Evolutionary conservation across 2,888 invertebrate genomes (phyloP).

Genomic region (Platycnemis pennipes): DNA sequence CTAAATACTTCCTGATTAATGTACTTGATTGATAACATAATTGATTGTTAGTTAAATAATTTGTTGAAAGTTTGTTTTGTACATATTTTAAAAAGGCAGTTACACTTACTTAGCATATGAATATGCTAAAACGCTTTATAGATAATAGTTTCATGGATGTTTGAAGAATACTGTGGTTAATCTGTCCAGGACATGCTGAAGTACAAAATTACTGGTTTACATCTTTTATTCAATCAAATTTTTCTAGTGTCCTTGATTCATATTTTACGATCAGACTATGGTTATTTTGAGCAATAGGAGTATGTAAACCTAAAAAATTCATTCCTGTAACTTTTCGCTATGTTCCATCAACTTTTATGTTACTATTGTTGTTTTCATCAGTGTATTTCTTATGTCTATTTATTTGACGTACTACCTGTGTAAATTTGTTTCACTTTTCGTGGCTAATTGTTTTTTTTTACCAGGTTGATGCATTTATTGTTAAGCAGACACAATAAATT

Average conservation of each 20-base stretch:
- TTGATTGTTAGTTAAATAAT: conserved; percentile 46
- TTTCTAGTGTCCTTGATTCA: background rate
- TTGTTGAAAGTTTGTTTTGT: conserved; percentile 47
- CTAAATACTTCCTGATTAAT: conserved; percentile 25
- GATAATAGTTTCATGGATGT: conserved; percentile 45
- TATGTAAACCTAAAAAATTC: background rate
- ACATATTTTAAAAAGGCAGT: conserved; percentile 50
- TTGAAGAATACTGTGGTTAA: conserved; percentile 12
- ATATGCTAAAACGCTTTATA: conserved; percentile 41
- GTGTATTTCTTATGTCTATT: background rate
- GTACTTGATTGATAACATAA: background rate
- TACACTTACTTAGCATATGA: conserved; percentile 25
- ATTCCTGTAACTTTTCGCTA: background rate
- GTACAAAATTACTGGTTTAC: conserved; percentile 41
- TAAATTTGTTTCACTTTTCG: background rate
- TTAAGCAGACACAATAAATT: conserved; percentile 28
- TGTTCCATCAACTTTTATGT: background rate
- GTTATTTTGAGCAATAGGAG: background rate
- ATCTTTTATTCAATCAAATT: background rate
- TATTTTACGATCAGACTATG: background rate
- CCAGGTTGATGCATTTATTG: conserved; percentile 48
- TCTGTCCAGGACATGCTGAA: conserved; percentile 33
- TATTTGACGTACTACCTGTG: background rate
- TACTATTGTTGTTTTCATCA: background rate
- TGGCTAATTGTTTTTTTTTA: background rate